Base-by-base conservation (phyloP, 2,888 invertebrate genomes). In the Pheosia tremula region DNA sequence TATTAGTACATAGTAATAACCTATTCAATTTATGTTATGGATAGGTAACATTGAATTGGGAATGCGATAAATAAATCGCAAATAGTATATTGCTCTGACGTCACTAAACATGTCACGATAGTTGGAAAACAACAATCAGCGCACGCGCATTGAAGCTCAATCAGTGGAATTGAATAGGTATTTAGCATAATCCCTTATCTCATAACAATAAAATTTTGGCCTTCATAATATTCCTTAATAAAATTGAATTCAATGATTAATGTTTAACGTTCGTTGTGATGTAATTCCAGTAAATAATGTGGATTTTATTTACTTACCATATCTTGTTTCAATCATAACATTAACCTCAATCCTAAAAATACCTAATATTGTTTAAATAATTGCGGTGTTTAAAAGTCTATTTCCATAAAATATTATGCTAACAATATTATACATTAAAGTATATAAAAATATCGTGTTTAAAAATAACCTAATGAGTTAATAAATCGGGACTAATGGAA, bases 101-200 rank as follows among this genome's bases (percentile, higher is more conserved):
- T 68, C 67, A 72, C 56, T 11, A 52, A 58, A 56, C 64, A 65
- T 62, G 68, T 65, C 70, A 72, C 68, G 68, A 68, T 58, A 60
- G 38, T 62, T 61, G 65, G 47, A 50, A 67, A 63, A 70, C 68
- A 66, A 66, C 67, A 63, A 56, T 52, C 24, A 9, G 58, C 0
- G 59, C 66, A 62, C 66, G 67, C 65, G 68, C 61, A 64, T 60
- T 13, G 56, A 41, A 62, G 57, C 52, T 36, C 4, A 38, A 4
- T 6, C 36, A 36, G 3, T 39, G 43, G 24, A 56, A 45, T 45
- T 10, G 36, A 53, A 7, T 59, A 24, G 38, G 37, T 57, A 49
- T 53, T 68, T 52, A 68, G 64, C 62, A 64, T 65, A 67, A 65
- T 68, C 66, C 43, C 59, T n/a, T n/a, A n/a, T n/a, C n/a, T n/a